These are phyloP conservation scores for Uria aalge DNA, from an alignment of 2,113 vertebrate genomes.

Conservation along the genomic window DNA sequence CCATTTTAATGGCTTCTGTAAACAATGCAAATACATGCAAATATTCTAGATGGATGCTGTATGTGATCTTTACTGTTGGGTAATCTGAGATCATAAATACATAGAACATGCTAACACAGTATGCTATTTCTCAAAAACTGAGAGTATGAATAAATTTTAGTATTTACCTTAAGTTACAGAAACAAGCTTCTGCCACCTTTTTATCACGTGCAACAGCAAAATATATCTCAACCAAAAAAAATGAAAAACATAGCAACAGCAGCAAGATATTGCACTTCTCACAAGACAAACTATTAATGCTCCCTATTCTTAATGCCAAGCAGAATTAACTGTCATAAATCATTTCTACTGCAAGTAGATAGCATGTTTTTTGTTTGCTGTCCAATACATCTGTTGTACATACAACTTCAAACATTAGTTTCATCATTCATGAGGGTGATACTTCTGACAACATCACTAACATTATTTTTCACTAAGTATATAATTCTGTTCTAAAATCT, in stretches of 20 bases:
- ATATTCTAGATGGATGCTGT: not conserved
- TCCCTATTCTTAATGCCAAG: not conserved
- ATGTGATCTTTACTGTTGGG: not conserved
- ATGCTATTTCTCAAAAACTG: constrained; percentile 31
- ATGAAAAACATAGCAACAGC: not conserved
- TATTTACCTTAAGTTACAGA: constrained; percentile 7
- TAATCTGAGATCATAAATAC: not conserved
- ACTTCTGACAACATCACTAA: constrained; percentile 58
- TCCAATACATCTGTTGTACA: constrained; percentile 39
- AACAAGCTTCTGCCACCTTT: not conserved
- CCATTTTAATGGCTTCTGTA: not conserved
- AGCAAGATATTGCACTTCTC: constrained; percentile 29
- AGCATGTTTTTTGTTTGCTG: constrained; percentile 15
- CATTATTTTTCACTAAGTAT: constrained; percentile 40
- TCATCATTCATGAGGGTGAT: constrained; percentile 51
- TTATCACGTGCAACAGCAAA: not conserved
- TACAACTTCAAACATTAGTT: constrained; percentile 6
- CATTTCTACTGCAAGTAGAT: constrained; percentile 27
- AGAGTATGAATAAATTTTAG: not conserved
- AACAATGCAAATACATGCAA: not conserved
- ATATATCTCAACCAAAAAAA: constrained; percentile 6
- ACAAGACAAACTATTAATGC: constrained; percentile 43
- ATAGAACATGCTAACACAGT: not conserved
- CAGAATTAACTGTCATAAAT: constrained; percentile 60
- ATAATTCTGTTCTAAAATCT: not conserved